Conservation (phyloP, 2,888 invertebrate genomes). For the Timema podura region DNA sequence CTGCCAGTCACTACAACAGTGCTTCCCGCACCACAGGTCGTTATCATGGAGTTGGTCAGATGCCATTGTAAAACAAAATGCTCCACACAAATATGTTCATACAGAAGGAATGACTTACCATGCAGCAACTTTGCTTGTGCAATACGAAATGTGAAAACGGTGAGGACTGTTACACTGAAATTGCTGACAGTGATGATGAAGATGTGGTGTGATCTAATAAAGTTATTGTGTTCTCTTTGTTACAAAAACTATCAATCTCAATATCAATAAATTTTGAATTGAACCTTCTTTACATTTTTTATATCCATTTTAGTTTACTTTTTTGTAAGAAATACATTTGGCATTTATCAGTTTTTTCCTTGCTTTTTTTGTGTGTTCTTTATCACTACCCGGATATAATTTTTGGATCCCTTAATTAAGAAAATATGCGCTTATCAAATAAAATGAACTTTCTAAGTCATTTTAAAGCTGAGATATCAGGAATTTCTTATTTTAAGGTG, state of each 20-base stretch:
- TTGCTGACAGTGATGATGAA: conserved; percentile 7
- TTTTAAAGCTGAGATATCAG: background rate
- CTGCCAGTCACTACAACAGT: background rate
- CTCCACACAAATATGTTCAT: background rate
- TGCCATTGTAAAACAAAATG: background rate
- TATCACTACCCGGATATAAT: background rate
- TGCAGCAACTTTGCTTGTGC: conserved; percentile 7
- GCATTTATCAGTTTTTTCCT: too few species aligned
- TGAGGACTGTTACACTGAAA: background rate
- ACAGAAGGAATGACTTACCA: background rate
- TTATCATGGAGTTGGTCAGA: background rate
- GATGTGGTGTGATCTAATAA: background rate
- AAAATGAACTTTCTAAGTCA: background rate
- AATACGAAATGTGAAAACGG: background rate
- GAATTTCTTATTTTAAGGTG: background rate
- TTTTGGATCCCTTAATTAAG: background rate
- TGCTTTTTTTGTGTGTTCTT: background rate
- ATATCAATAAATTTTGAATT: background rate
- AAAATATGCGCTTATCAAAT: background rate
- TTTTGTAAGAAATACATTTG: too few species aligned
- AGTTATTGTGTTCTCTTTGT: background rate
- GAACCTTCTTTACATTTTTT: background rate
- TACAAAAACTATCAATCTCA: background rate
- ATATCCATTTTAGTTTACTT: background rate
- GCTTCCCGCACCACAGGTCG: conserved; percentile 5